Evolutionary conservation across 2,113 vertebrate species (phyloP).

Genomic region (Pithys albifrons): DNA sequence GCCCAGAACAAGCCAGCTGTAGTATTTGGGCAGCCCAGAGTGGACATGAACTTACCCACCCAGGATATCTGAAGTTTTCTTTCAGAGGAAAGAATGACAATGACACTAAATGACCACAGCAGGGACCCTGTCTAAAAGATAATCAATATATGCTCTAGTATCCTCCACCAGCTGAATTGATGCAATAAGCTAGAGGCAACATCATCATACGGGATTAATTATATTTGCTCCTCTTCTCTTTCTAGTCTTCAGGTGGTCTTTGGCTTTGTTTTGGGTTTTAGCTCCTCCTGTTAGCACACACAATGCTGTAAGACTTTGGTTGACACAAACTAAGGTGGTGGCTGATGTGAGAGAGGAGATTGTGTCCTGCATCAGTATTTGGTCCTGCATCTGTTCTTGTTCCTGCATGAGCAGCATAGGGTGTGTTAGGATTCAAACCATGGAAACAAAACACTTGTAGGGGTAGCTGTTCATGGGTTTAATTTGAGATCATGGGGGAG

Average conservation of each 20-base stretch:
- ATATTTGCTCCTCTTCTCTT: not conserved
- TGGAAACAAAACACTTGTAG: not conserved
- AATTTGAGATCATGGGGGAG: not conserved
- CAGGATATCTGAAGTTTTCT: not conserved
- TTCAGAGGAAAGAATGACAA: not conserved
- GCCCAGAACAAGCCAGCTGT: not conserved
- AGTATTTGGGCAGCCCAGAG: not conserved
- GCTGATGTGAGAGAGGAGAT: not conserved
- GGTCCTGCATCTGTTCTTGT: not conserved
- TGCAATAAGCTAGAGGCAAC: not conserved
- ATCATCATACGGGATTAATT: not conserved
- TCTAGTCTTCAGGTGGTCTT: not conserved
- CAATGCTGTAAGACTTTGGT: not conserved
- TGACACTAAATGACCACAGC: not conserved
- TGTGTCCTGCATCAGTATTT: not conserved
- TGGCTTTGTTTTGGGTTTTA: not conserved
- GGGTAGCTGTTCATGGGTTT: not conserved
- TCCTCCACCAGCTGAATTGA: not conserved
- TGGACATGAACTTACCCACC: not conserved
- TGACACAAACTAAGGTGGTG: not conserved
- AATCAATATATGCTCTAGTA: not conserved
- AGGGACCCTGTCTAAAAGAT: not conserved
- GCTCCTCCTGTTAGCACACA: not conserved
- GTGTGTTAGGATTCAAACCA: not conserved
- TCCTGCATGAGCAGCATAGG: not conserved